These are phyloP conservation scores for Hedya salicella DNA, from an alignment of 2,888 invertebrate genomes.

Conservation along the genomic window DNA sequence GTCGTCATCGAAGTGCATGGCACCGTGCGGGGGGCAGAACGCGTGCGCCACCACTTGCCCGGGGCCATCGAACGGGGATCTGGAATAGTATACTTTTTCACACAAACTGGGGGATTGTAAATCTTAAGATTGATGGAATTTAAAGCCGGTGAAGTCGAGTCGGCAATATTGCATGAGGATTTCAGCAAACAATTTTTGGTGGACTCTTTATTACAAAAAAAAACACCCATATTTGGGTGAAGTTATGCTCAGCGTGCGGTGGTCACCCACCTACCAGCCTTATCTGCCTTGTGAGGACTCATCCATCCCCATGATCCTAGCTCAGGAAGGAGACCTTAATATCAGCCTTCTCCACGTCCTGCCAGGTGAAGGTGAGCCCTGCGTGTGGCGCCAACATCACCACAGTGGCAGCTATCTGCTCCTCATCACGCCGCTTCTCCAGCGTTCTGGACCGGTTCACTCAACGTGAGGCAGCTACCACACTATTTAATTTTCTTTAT, in stretches of 20 bases:
- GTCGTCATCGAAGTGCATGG: constrained; percentile 92
- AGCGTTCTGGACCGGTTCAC: constrained; percentile 88
- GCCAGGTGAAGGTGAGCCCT: constrained; percentile 82
- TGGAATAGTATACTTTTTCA: constrained; percentile 55
- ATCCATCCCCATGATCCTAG: constrained; percentile 89
- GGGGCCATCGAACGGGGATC: constrained; percentile 91
- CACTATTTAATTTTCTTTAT: no score
- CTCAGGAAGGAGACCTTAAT: constrained; percentile 90
- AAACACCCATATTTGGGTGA: no score
- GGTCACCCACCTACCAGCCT: no score
- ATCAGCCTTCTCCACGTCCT: constrained; percentile 86
- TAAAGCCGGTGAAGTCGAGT: no score
- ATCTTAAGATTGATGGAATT: no score
- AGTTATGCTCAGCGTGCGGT: no score
- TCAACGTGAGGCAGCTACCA: no score
- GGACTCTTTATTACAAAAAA: no score
- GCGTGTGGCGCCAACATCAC: constrained; percentile 89
- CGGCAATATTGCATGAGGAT: no score
- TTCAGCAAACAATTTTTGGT: no score
- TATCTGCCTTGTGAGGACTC: no score
- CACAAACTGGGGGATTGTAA: no score
- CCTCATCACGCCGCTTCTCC: constrained; percentile 80
- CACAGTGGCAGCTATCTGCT: constrained; percentile 86
- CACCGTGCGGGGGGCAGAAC: constrained; percentile 90
- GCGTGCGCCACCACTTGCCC: constrained; percentile 91